A percentile compares a stretch with the other conserved stretches of the same genome.
These are phyloP conservation scores for Biston betularia DNA, from an alignment of 2,888 invertebrate species.

Conservation along the genomic window DNA sequence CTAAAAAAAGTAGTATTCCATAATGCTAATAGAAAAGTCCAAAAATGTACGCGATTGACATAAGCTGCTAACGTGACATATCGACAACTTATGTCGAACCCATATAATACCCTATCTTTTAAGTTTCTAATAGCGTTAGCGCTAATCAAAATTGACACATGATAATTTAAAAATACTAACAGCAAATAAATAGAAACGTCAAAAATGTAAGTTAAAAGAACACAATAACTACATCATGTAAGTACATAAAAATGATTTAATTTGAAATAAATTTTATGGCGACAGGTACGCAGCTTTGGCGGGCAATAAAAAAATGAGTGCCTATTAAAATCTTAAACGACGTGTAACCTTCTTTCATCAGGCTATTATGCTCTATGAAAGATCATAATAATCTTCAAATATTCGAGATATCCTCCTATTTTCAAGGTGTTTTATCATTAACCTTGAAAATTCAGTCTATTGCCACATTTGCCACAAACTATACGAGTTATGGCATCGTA, in stretches of 20 bases:
- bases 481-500: conserved; percentile 24
- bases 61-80: too few relatives aligned
- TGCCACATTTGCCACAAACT: conserved; percentile 28
- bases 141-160: neutral
- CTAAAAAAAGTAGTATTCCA: too few relatives aligned
- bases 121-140: too few relatives aligned
- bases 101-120: too few relatives aligned
- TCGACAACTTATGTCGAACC: too few relatives aligned
- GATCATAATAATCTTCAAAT: conserved; percentile 22
- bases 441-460: conserved; percentile 26
- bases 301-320: conserved; percentile 24
- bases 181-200: neutral
- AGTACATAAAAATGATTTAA: conserved; percentile 16
- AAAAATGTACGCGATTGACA: too few relatives aligned
- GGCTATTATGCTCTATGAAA: conserved; percentile 7
- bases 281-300: conserved; percentile 15
- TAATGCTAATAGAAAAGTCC: too few relatives aligned
- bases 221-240: conserved; percentile 8
- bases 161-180: neutral
- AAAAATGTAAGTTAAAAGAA: neutral
- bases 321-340: conserved; percentile 24
- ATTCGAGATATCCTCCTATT: neutral
- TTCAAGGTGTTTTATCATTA: conserved; percentile 16
- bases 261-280: conserved; percentile 24
- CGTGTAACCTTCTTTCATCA: conserved; percentile 32